Evolutionary conservation across 2,797 vertebrate genomes (phyloP), one percentile per base, ranked within the genome.

Genomic region (Lagocephalus sceleratus): DNA sequence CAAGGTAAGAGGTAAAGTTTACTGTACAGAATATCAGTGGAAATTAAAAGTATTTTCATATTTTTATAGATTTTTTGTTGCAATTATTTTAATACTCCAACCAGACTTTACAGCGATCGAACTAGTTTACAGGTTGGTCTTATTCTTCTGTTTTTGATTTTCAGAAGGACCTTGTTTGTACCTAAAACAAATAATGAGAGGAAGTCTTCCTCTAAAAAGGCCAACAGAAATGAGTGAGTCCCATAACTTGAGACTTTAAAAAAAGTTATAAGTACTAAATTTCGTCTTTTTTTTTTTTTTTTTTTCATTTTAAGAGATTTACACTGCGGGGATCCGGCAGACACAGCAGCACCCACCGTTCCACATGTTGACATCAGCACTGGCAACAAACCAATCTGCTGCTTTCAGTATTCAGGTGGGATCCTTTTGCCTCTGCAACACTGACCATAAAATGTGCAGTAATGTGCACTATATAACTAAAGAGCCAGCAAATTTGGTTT

Each of bases 331-430:
- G 91, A 92, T 81, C 91, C 91, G 46, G 29, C 73, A 66, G 85
- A 90, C 75, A 69, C 51, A 15, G 50, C 40, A 47, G 84, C 85
- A 49, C 94, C 94, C 5, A 64, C 63, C 71, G 55, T 63, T 39
- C 82, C 65, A 40, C 39, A 66, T 15, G 75, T 43, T 62, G 73
- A 83, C 51, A 65, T 91, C 5, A 71, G 71, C 5, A 47, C 90
- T 49, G 63, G 82, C 16, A 74, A 38, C 46, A 87, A 90, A 3
- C 78, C 90, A 17, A 46, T 93, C 44, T 79, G 52, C 63, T 92
- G 89, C 40, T 17, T 93, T 49, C 90, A 93, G 50, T 93, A 92
- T 79, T 95, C 94, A 63, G 94, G 95, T 96, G 75, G 51, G 79
- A 66, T 57, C 9, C 8, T 29, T 5, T 38, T 20, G 48, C 12